These are phyloP conservation scores for Puffinus mauretanicus DNA, from an alignment of 2,113 vertebrate species.

Conservation along the genomic window DNA sequence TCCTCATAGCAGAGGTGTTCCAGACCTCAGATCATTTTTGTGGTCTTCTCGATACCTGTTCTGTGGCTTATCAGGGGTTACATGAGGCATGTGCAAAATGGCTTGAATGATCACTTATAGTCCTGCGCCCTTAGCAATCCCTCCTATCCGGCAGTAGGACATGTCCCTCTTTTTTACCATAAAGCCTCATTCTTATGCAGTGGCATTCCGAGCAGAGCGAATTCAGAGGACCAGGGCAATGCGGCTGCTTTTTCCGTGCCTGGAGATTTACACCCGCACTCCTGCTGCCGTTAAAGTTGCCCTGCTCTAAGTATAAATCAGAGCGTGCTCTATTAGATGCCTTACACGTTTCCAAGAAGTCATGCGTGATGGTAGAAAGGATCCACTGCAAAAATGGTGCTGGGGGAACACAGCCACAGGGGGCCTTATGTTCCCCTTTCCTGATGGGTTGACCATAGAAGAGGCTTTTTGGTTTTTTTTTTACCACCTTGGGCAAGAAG, in stretches of 20 bases:
- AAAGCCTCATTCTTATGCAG: slow-evolving; percentile 25
- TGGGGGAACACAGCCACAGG: neutral
- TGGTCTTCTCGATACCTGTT: neutral
- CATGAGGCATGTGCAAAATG: accelerated
- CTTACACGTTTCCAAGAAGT: neutral
- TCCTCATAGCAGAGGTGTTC: neutral
- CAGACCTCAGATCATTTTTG: neutral
- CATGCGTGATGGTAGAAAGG: accelerated
- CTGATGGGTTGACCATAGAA: neutral
- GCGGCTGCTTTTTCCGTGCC: neutral
- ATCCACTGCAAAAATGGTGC: neutral
- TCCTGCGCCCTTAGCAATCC: neutral
- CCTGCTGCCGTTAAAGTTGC: neutral
- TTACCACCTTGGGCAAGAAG: neutral
- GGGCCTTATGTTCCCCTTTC: neutral
- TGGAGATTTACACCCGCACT: slow-evolving; percentile 3
- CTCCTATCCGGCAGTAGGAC: neutral
- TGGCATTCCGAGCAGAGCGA: neutral
- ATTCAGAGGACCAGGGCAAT: neutral
- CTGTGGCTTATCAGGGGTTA: neutral
- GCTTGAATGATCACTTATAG: neutral
- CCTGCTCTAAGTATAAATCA: slow-evolving; percentile 31
- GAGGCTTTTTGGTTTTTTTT: neutral
- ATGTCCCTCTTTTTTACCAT: neutral
- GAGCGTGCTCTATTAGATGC: neutral